Percentiles rank a stretch among this genome's conserved stretches.
Conservation (phyloP, 2,888 invertebrate genomes). For the Cantharis rustica region DNA sequence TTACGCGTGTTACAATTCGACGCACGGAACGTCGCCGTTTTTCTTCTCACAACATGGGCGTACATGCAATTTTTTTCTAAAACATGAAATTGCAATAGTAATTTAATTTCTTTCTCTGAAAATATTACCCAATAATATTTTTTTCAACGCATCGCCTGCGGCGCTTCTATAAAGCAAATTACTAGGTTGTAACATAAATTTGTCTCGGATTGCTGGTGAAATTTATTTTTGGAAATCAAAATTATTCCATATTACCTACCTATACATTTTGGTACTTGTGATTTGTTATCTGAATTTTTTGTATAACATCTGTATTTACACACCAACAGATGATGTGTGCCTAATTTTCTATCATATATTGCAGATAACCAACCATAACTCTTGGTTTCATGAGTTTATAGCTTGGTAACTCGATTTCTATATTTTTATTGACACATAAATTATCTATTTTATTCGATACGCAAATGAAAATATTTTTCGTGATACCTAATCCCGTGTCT, state of each 20-base stretch:
- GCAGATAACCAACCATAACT: background rate
- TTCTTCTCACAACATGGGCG: background rate
- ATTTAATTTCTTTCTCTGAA: too few species aligned
- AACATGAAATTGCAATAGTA: too few species aligned
- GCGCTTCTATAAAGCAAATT: background rate
- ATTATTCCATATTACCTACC: too few species aligned
- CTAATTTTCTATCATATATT: background rate
- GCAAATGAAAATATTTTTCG: background rate
- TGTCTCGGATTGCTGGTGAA: too few species aligned
- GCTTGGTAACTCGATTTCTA: too few species aligned
- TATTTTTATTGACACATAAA: too few species aligned
- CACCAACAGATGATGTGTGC: background rate
- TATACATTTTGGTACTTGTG: background rate
- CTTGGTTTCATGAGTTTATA: background rate
- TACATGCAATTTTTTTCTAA: background rate
- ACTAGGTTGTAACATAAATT: too few species aligned
- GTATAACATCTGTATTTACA: background rate
- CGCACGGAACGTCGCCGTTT: slow-evolving; percentile 1
- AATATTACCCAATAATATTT: too few species aligned
- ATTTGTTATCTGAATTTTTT: background rate
- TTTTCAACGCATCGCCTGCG: background rate
- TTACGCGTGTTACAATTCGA: slow-evolving; percentile 19
- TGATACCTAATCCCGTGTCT: background rate
- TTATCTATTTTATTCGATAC: background rate
- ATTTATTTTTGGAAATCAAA: background rate